These are phyloP conservation scores for Brachylomia viminalis DNA, from an alignment of 2,888 invertebrate genomes.

Conservation along the genomic window DNA sequence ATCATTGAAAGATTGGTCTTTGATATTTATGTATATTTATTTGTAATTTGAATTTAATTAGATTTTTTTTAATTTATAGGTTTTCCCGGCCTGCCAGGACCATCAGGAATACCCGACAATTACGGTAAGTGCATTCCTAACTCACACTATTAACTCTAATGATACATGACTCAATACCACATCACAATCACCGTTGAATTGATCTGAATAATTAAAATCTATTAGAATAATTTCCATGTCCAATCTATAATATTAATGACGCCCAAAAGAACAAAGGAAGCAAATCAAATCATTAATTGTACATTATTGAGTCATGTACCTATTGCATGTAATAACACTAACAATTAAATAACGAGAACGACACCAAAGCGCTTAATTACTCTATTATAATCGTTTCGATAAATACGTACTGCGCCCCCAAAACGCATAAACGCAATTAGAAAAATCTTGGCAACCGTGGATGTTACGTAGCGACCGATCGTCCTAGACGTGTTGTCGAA, in stretches of 20 bases:
- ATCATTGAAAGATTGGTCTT: neutral
- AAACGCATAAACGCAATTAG: constrained; percentile 63
- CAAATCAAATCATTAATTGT: constrained; percentile 81
- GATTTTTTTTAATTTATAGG: constrained; percentile 89
- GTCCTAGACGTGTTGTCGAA: constrained; percentile 58
- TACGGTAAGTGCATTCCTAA: constrained; percentile 92
- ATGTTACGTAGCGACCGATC: constrained; percentile 67
- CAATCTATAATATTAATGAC: constrained; percentile 75
- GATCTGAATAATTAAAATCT: constrained; percentile 73
- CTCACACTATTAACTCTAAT: constrained; percentile 70
- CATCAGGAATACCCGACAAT: constrained; percentile 96
- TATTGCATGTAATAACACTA: constrained; percentile 83
- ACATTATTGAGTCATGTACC: constrained; percentile 85
- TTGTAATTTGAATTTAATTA: constrained; percentile 9
- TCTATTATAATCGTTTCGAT: constrained; percentile 70
- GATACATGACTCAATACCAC: constrained; percentile 78
- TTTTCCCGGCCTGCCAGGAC: constrained; percentile 94
- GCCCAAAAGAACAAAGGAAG: constrained; percentile 71
- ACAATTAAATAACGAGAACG: constrained; percentile 83
- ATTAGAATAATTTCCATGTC: constrained; percentile 73
- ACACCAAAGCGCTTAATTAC: constrained; percentile 79
- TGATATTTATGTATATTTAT: neutral
- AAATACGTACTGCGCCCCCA: constrained; percentile 69
- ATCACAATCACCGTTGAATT: constrained; percentile 63
- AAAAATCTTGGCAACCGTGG: constrained; percentile 65